These are phyloP conservation scores for Psittacula echo DNA, from an alignment of 2,797 vertebrate species.

Conservation along the genomic window DNA sequence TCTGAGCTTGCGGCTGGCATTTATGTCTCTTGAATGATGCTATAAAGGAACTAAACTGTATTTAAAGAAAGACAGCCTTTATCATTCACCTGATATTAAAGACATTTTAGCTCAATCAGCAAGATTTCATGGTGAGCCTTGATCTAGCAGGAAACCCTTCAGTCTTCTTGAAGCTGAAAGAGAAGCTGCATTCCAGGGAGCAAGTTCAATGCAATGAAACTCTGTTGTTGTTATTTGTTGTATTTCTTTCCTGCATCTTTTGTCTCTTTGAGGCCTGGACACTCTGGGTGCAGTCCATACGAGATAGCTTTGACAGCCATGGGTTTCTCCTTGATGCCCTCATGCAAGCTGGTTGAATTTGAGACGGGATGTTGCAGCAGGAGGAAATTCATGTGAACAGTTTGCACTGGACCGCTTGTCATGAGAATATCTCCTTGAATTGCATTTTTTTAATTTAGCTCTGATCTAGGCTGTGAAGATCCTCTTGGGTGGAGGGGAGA, in stretches of 20 bases:
- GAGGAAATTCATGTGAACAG: not conserved
- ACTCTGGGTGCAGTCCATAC: not conserved
- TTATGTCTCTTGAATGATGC: constrained; percentile 30
- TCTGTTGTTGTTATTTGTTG: not conserved
- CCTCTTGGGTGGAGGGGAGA: not conserved
- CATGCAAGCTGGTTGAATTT: not conserved
- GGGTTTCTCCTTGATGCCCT: not conserved
- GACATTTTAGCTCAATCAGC: not conserved
- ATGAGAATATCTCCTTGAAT: not conserved
- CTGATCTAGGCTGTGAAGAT: not conserved
- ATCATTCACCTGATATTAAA: not conserved
- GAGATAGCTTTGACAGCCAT: accelerated
- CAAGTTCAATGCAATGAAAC: not conserved
- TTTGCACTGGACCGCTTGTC: not conserved
- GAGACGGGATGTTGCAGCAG: not conserved
- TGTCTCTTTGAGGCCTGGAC: not conserved
- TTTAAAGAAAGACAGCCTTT: constrained; percentile 49
- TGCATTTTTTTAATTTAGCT: not conserved
- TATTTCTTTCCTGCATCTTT: not conserved
- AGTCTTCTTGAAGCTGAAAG: not conserved
- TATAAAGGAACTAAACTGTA: constrained; percentile 43
- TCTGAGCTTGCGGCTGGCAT: constrained; percentile 27
- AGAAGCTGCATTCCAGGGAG: not conserved
- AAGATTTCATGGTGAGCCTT: not conserved
- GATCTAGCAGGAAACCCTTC: not conserved